phyloP scores from a whole-genome alignment of 2,797 vertebrate genomes.

The Ceyx erithaca region DNA sequence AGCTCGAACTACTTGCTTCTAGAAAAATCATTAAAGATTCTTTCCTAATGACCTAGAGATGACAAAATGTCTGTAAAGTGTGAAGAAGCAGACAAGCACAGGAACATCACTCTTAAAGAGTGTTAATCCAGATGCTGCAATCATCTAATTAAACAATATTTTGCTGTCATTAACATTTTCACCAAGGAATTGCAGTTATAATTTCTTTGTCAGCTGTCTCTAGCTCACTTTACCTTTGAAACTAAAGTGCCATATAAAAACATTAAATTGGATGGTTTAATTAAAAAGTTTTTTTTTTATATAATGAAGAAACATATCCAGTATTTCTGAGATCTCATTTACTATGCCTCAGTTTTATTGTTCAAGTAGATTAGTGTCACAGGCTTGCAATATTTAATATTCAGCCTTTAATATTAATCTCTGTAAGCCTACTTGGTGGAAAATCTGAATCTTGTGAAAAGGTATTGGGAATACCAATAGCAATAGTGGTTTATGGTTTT shows the following conservation, averaged over 20 bases:
- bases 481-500: conserved; percentile 5
- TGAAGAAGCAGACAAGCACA: conserved; percentile 89
- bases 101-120: conserved; percentile 85
- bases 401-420: conserved; percentile 72
- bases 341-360: conserved; percentile 74
- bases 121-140: conserved; percentile 91
- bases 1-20: conserved; percentile 92
- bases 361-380: conserved; percentile 78
- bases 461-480: background rate
- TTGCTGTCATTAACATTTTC: conserved; percentile 97
- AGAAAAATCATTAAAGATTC: conserved; percentile 96
- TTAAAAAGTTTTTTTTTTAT: conserved; percentile 79
- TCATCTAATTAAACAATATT: conserved; percentile 99
- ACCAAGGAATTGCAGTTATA: conserved; percentile 88
- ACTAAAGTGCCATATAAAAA: conserved; percentile 82
- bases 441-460: conserved; percentile 49
- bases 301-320: conserved; percentile 74
- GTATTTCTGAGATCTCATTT: conserved; percentile 80
- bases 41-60: conserved; percentile 97
- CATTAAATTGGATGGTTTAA: conserved; percentile 85
- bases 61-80: conserved; percentile 97
- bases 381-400: conserved; percentile 76
- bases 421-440: conserved; percentile 40
- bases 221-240: conserved; percentile 83
- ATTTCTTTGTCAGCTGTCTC: conserved; percentile 89